Evolutionary conservation across 2,797 vertebrate species (phyloP).

Genomic region (Premnoplex brunnescens): DNA sequence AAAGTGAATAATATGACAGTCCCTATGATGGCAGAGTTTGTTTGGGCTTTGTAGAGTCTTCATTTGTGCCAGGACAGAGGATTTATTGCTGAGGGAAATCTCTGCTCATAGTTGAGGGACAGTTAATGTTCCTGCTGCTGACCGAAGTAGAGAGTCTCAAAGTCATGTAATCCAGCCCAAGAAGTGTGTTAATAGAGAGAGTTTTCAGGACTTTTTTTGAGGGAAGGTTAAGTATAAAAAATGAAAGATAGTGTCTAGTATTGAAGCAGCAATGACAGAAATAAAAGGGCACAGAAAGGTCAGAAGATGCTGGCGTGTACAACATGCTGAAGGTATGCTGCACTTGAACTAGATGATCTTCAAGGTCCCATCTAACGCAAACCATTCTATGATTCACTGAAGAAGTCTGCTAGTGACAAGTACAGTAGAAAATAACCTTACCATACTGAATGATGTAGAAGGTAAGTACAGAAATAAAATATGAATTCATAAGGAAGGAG

Average conservation of each 20-base stretch:
- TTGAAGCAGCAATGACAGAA: background rate
- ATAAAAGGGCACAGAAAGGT: background rate
- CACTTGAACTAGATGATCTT: background rate
- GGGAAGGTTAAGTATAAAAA: background rate
- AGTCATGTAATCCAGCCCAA: rapidly evolving
- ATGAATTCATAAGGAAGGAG: background rate
- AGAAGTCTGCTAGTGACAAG: background rate
- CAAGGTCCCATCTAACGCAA: background rate
- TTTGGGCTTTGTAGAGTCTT: background rate
- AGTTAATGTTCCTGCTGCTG: background rate
- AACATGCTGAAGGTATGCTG: background rate
- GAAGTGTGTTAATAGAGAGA: background rate
- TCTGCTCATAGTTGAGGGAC: background rate
- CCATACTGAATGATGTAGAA: background rate
- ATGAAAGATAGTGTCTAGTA: background rate
- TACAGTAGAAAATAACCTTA: background rate
- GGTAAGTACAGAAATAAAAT: background rate
- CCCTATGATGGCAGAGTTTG: background rate
- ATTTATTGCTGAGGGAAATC: background rate
- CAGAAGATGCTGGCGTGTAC: background rate
- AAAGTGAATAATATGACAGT: background rate
- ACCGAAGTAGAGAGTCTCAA: background rate
- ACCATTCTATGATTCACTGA: background rate
- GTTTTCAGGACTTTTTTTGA: background rate
- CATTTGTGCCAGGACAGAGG: background rate